A percentile compares a stretch with the other conserved stretches of the same genome.
phyloP scores from a whole-genome alignment of 2,797 vertebrate genomes.

The Malacoraja senta region DNA sequence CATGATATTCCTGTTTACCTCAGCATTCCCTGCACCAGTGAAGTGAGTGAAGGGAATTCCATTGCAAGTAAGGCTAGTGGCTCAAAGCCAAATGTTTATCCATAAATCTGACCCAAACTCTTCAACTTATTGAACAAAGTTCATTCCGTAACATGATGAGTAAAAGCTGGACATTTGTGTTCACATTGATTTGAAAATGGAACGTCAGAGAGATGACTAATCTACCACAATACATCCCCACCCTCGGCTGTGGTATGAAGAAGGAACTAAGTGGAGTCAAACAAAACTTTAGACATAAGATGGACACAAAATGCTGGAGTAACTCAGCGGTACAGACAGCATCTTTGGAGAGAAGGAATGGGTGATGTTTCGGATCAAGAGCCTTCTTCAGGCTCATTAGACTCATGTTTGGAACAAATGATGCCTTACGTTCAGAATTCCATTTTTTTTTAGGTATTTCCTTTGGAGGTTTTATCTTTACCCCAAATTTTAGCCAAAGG shows the following conservation, averaged over 20 bases:
- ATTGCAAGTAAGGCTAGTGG: neutral
- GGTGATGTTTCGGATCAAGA: too few species aligned
- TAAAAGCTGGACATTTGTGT: neutral
- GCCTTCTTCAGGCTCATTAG: too few species aligned
- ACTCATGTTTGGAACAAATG: neutral
- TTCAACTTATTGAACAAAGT: neutral
- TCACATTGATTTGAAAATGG: constrained; percentile 7
- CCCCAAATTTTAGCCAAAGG: neutral
- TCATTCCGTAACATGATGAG: neutral
- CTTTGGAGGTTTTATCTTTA: neutral
- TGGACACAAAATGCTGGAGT: too few species aligned
- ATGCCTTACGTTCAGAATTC: neutral
- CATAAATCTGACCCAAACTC: neutral
- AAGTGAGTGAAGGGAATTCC: neutral
- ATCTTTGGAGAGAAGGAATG: too few species aligned
- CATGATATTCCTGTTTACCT: too few species aligned
- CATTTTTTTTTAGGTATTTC: neutral
- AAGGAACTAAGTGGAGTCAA: constrained; percentile 20
- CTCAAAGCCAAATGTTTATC: neutral
- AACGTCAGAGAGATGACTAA: constrained; percentile 27
- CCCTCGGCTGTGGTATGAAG: constrained; percentile 1
- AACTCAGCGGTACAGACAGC: too few species aligned
- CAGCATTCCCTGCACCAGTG: too few species aligned
- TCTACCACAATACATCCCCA: constrained; percentile 9
- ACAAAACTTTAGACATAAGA: neutral